Evolutionary conservation across 2,888 invertebrate species (phyloP), one percentile per base, ranked within the genome.

Genomic region (Microchrysa polita): DNA sequence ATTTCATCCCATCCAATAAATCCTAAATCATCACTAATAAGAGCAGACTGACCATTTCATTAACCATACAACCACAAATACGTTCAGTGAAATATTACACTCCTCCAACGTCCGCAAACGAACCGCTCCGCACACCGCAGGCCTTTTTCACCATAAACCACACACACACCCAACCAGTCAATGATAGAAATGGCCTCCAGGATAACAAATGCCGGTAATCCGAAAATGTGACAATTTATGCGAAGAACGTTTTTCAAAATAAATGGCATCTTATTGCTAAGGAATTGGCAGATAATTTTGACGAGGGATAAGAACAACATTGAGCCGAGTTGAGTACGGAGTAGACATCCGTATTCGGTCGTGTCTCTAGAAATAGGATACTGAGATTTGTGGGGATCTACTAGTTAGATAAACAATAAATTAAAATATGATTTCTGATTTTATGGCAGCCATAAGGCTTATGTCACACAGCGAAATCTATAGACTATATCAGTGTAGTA

Each of bases 191-290:
- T 34, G 27, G 4, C 27, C 27, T 34, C 27, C 27, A 34, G 27
- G 2, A 48, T 48, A 65, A 65, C 44, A 65, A 65, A 65, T 65
- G 65, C 44, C 48, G 65, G 65, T 44, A 67, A 67, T 67, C 67
- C 55, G 16, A 40, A 53, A 67, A 67, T 27, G 67, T 40, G 67
- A 67, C 67, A 67, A 67, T 67, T 67, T 67, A 67, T 67, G 67
- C 67, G 67, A 22, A 16, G 55, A 67, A 27, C 67, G 67, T 67
- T 53, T 67, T 67, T 67, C 67, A 53, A 67, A 53, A 67, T 67
- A 67, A 67, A 67, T 67, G 20, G 67, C 67, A 27, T 53, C 53
- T 40, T 52, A 55, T 55, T 67, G 67, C 53, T 27, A 67, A 67
- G 53, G 55, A 20, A 67, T 55, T 55, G 67, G 34, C 67, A 55